A percentile compares a stretch with the other conserved stretches of the same genome.
These are phyloP conservation scores for Mormyrus lacerda DNA, from an alignment of 2,113 vertebrate genomes.

Conservation along the genomic window DNA sequence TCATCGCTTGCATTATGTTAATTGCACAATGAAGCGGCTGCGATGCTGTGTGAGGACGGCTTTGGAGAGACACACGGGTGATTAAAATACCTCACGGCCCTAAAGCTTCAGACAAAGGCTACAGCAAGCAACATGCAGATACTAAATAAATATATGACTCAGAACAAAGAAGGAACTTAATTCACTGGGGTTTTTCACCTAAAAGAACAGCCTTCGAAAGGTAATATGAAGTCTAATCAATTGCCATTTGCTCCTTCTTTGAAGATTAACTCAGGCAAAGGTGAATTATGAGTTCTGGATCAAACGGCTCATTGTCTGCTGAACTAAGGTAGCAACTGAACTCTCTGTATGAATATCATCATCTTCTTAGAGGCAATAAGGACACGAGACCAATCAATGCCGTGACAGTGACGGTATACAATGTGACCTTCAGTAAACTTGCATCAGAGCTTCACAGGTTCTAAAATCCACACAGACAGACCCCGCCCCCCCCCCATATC, in stretches of 20 bases:
- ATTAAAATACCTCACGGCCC: background rate
- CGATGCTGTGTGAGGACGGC: background rate
- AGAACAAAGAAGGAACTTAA: background rate
- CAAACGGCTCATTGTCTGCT: background rate
- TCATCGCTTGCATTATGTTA: background rate
- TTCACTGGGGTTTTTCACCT: background rate
- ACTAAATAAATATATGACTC: background rate
- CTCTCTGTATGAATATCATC: background rate
- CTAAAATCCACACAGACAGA: background rate
- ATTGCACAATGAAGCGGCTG: background rate
- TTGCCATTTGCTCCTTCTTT: background rate
- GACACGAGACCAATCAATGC: background rate
- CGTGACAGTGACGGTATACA: background rate
- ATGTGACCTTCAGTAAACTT: background rate
- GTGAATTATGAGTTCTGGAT: background rate
- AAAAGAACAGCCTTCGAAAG: background rate
- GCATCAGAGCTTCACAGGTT: background rate
- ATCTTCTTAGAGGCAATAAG: background rate
- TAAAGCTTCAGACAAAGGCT: background rate
- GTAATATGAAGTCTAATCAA: background rate
- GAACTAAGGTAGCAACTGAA: background rate
- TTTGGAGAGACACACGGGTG: background rate
- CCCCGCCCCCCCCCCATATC: background rate
- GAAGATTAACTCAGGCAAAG: background rate
- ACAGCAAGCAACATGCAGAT: background rate